phyloP scores from a whole-genome alignment of 1,140 invertebrate genomes.

The Listronotus bonariensis region DNA sequence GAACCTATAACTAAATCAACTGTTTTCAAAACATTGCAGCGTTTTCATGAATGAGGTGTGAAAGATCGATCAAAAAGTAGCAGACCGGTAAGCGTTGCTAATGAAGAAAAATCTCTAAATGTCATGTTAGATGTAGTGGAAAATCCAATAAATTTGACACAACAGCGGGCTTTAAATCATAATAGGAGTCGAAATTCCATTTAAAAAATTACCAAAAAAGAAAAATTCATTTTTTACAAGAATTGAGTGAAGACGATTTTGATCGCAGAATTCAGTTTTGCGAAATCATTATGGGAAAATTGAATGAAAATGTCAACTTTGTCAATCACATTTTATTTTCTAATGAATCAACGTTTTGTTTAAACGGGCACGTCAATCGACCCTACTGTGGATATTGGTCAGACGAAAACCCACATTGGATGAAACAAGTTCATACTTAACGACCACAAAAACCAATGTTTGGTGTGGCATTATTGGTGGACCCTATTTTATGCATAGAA shows the following conservation, averaged over 20 bases:
- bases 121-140: too few relatives aligned
- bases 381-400: conserved; percentile 18
- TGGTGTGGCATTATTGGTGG: conserved; percentile 5
- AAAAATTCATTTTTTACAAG: conserved; percentile 9
- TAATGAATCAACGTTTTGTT: conserved; percentile 15
- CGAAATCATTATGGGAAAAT: conserved; percentile 1
- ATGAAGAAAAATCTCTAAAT: too few relatives aligned
- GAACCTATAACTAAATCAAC: too few relatives aligned
- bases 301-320: neutral
- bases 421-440: conserved; percentile 5
- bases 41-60: too few relatives aligned
- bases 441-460: conserved; percentile 7
- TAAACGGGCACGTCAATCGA: conserved; percentile 9
- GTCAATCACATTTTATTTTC: conserved; percentile 22
- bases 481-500: conserved; percentile 12
- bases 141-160: too few relatives aligned
- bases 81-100: too few relatives aligned
- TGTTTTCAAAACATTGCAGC: too few relatives aligned
- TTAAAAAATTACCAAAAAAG: too few relatives aligned
- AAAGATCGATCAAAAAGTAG: too few relatives aligned
- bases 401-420: neutral
- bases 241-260: conserved; percentile 28
- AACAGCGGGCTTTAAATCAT: too few relatives aligned
- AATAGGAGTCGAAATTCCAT: too few relatives aligned
- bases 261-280: conserved; percentile 22